Conservation (phyloP, 37 sponge, comb jelly and placozoan species). For the Spongia lamella region DNA sequence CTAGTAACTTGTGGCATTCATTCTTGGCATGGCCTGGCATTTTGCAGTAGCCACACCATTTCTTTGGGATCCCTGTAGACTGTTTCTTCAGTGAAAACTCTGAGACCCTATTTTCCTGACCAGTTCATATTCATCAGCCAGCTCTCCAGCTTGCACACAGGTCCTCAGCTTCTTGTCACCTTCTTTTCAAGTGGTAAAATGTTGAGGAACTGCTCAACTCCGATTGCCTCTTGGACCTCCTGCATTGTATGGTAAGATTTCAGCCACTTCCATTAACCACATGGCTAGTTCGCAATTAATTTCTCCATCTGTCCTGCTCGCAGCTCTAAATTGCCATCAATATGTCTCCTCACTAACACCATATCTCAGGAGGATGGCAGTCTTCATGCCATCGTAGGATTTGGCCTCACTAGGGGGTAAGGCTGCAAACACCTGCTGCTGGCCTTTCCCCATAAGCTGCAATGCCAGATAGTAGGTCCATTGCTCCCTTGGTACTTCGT, state of each 20-base stretch:
- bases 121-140: constrained; percentile 29
- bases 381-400: constrained; percentile 20
- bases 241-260: neutral
- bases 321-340: constrained; percentile 32
- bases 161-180: constrained; percentile 25
- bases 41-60: too few species aligned
- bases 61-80: too few species aligned
- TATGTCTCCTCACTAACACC: constrained; percentile 42
- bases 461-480: neutral
- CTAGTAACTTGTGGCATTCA: too few species aligned
- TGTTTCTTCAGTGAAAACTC: too few species aligned
- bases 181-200: neutral
- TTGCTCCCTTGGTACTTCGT: neutral
- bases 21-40: neutral
- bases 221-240: neutral
- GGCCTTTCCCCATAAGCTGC: neutral
- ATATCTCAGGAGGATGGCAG: constrained; percentile 38
- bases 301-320: constrained; percentile 20
- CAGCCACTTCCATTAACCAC: constrained; percentile 32
- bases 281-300: constrained; percentile 28
- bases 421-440: constrained; percentile 24
- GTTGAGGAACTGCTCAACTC: constrained; percentile 12
- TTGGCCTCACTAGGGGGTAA: constrained; percentile 1
- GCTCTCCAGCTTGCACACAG: constrained; percentile 12
- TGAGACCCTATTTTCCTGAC: constrained; percentile 13